Percentiles rank a stretch among this genome's conserved stretches.
Conservation (phyloP, 2,888 invertebrate species). For the Napeogenes sylphis region DNA sequence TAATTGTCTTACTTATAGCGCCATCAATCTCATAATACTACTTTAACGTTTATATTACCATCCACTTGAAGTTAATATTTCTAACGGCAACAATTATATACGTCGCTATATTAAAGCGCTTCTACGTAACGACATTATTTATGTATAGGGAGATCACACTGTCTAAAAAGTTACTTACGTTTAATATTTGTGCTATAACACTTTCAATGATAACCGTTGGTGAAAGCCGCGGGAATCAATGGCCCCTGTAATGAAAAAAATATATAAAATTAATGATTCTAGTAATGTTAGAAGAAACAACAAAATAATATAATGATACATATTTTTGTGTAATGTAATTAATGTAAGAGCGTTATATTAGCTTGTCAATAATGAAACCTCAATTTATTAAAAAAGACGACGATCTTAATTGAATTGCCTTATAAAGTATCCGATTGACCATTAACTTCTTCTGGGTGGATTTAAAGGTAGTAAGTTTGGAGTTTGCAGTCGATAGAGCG, state of each 20-base stretch:
- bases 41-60: conserved; percentile 49
- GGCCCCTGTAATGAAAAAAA: conserved; percentile 86
- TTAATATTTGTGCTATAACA: conserved; percentile 76
- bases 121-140: conserved; percentile 54
- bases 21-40: conserved; percentile 37
- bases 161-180: conserved; percentile 70
- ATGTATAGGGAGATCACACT: conserved; percentile 47
- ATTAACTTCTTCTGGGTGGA: conserved; percentile 69
- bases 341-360: no score
- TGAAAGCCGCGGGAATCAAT: conserved; percentile 98
- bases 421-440: conserved; percentile 64
- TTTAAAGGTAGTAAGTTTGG: conserved; percentile 73
- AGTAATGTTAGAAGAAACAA: background rate
- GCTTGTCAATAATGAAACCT: no score
- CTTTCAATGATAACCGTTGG: conserved; percentile 98
- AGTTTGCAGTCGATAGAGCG: conserved; percentile 72
- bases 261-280: conserved; percentile 14
- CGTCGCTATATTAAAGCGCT: conserved; percentile 49
- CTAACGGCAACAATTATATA: conserved; percentile 50
- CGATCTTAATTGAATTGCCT: conserved; percentile 63
- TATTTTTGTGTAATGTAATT: no score
- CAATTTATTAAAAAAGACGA: conserved; percentile 21
- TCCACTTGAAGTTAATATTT: conserved; percentile 46
- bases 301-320: background rate
- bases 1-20: conserved; percentile 19